Evolutionary conservation across 2,797 vertebrate species (phyloP).

Genomic region (Myripristis jacobus): DNA sequence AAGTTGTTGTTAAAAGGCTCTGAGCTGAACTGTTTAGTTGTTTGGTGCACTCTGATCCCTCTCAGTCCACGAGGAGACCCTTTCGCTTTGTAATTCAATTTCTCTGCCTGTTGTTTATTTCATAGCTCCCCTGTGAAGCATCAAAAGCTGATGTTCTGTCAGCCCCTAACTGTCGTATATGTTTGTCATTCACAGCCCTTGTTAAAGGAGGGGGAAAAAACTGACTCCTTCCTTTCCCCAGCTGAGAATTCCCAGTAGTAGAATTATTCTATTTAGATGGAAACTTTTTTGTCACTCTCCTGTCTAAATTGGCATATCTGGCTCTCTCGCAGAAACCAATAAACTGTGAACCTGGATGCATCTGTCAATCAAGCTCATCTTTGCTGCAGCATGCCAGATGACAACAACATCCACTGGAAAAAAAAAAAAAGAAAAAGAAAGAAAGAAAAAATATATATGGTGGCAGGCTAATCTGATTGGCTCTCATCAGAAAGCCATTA

Average conservation of each 20-base stretch:
- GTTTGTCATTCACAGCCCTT: slow-evolving; percentile 97
- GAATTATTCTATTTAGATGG: slow-evolving; percentile 99
- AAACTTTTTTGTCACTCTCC: slow-evolving; percentile 98
- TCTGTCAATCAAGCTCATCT: slow-evolving; percentile 96
- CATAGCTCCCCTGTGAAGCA: slow-evolving; percentile 96
- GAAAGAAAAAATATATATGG: slow-evolving; percentile 79
- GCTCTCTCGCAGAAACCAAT: slow-evolving; percentile 95
- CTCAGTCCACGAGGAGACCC: slow-evolving; percentile 75
- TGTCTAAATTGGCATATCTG: slow-evolving; percentile 99
- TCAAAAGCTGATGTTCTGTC: slow-evolving; percentile 95
- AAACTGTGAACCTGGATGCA: slow-evolving; percentile 98
- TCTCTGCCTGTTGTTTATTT: slow-evolving; percentile 95
- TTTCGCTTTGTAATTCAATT: slow-evolving; percentile 92
- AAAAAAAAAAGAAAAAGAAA: no score
- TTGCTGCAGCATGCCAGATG: slow-evolving; percentile 92
- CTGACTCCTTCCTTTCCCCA: slow-evolving; percentile 68
- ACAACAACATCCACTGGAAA: slow-evolving; percentile 86
- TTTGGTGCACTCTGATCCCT: slow-evolving; percentile 62
- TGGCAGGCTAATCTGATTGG: slow-evolving; percentile 87
- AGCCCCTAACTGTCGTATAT: slow-evolving; percentile 94
- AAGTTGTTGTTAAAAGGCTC: slow-evolving; percentile 24
- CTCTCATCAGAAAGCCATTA: slow-evolving; percentile 93
- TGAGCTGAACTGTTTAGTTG: slow-evolving; percentile 22
- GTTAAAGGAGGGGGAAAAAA: slow-evolving; percentile 87
- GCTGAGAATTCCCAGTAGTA: slow-evolving; percentile 94